Percentiles rank a stretch among this genome's conserved stretches.
Conservation (phyloP, 1,140 invertebrate species). For the Pemphigus obesinymphae region DNA sequence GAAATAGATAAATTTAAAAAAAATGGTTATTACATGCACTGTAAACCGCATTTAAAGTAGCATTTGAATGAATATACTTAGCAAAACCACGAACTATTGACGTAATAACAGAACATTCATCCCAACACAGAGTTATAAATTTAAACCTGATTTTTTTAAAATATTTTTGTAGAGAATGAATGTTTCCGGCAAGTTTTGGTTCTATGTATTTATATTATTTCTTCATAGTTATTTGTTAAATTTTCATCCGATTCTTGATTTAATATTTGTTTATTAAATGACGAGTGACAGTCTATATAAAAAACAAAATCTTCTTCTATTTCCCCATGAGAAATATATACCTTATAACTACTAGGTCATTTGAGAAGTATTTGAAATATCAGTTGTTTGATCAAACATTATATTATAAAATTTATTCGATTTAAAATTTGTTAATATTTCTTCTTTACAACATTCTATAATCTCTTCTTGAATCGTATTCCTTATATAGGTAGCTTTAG, state of each 20-base stretch:
- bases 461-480: no score
- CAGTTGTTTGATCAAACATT: no score
- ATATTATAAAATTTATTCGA: not conserved
- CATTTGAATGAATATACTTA: not conserved
- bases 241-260: no score
- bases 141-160: not conserved
- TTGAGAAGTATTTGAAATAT: not conserved
- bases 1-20: slow-evolving; percentile 4
- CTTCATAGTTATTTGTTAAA: no score
- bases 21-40: not conserved
- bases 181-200: not conserved
- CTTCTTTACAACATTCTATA: no score
- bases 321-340: not conserved
- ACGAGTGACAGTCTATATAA: not conserved
- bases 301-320: not conserved
- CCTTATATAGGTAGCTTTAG: no score
- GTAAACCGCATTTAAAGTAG: not conserved
- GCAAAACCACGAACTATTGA: not conserved
- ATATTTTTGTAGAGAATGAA: not conserved
- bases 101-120: not conserved
- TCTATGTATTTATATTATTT: not conserved
- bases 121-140: not conserved
- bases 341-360: not conserved
- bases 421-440: not conserved
- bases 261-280: no score